phyloP scores from a whole-genome alignment of 1,140 invertebrate species.

The Megalonaias nervosa region DNA sequence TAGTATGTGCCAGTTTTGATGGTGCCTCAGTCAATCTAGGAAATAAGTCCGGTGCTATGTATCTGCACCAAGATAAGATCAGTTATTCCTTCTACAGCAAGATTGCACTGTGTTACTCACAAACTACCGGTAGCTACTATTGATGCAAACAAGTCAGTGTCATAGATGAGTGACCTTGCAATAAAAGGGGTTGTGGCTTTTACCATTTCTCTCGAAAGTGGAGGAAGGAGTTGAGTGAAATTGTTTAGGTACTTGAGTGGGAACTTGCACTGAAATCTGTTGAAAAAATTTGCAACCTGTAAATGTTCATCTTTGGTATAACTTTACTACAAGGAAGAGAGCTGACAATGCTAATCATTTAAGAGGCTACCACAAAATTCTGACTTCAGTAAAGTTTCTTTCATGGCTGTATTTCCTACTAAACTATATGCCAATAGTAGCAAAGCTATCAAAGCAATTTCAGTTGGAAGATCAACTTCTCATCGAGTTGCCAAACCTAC shows the following conservation, averaged over 20 bases:
- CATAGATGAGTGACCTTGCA: conserved; percentile 9
- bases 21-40: conserved; percentile 12
- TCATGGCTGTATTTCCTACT: conserved; percentile 7
- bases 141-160: conserved; percentile 15
- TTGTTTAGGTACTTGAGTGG: conserved; percentile 25
- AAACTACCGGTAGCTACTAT: not conserved
- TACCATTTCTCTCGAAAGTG: conserved; percentile 16
- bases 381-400: conserved; percentile 18
- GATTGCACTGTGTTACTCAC: no score
- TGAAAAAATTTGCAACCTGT: conserved; percentile 9
- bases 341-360: conserved; percentile 27
- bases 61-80: not conserved
- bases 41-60: not conserved
- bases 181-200: conserved; percentile 26
- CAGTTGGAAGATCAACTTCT: conserved; percentile 15
- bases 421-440: conserved; percentile 28
- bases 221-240: conserved; percentile 12
- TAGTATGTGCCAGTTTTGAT: conserved; percentile 23
- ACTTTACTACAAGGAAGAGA: conserved; percentile 6
- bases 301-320: conserved; percentile 6
- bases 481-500: conserved; percentile 4
- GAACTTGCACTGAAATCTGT: conserved; percentile 5
- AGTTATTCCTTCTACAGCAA: conserved; percentile 1
- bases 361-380: conserved; percentile 9
- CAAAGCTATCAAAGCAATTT: conserved; percentile 15